Conservation (phyloP, 2,797 vertebrate genomes). For the Crax fasciolata region DNA sequence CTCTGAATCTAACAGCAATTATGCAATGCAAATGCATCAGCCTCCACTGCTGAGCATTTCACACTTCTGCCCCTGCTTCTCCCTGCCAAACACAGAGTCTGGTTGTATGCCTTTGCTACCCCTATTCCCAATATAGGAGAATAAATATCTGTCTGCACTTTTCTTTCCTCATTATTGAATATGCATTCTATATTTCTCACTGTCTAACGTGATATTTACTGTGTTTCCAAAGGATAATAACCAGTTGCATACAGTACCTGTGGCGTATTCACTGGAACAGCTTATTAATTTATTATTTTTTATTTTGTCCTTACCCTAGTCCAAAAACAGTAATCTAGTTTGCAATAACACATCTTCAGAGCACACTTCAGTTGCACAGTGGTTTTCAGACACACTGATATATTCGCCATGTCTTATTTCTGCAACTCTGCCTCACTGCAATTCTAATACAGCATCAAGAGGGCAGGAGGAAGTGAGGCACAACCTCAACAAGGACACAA, state of each 20-base stretch:
- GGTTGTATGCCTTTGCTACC: not conserved
- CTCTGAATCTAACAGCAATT: not conserved
- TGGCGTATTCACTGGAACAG: not conserved
- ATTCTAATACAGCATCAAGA: not conserved
- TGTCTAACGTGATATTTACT: not conserved
- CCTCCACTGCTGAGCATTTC: not conserved
- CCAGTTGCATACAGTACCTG: not conserved
- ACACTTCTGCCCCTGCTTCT: not conserved
- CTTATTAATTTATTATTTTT: constrained; percentile 26
- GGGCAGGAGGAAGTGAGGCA: not conserved
- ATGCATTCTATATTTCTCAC: not conserved
- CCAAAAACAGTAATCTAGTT: not conserved
- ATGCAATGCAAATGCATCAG: not conserved
- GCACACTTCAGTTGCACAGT: not conserved
- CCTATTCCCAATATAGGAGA: not conserved
- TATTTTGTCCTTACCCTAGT: not conserved
- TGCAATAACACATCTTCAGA: not conserved
- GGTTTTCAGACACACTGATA: not conserved
- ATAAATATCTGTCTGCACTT: not conserved
- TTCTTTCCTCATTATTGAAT: not conserved
- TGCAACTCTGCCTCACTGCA: not conserved
- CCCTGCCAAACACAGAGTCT: not conserved
- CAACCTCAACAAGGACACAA: not conserved
- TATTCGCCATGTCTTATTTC: not conserved
- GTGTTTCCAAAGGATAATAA: not conserved